These are phyloP conservation scores for Mesoligia furuncula DNA, from an alignment of 2,888 invertebrate species.

Conservation along the genomic window DNA sequence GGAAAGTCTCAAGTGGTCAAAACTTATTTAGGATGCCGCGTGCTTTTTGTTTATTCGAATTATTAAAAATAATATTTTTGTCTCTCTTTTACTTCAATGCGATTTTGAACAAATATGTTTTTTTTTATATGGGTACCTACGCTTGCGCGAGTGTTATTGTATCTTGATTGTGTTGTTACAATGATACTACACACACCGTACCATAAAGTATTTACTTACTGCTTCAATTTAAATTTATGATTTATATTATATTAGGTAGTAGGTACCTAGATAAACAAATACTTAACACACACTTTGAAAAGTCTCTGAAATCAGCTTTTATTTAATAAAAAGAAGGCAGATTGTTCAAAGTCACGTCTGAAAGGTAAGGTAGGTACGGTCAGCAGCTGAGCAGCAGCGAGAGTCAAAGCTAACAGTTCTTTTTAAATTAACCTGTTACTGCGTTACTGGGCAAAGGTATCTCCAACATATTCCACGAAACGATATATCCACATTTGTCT, in stretches of 20 bases:
- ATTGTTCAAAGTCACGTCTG: not conserved
- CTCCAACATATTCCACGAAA: not conserved
- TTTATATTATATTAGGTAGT: not conserved
- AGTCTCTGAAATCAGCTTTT: not conserved
- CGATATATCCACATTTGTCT: not conserved
- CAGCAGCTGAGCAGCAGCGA: not conserved
- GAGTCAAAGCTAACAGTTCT: not conserved
- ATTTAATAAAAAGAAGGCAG: not conserved
- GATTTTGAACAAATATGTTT: conserved; percentile 71
- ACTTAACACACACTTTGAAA: not conserved
- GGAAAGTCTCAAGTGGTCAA: conserved; percentile 70
- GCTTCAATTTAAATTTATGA: not conserved
- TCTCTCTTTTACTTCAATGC: conserved; percentile 74
- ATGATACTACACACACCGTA: not conserved
- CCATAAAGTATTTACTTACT: not conserved
- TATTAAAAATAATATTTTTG: conserved; percentile 72
- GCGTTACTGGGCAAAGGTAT: not conserved
- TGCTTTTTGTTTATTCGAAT: conserved; percentile 72
- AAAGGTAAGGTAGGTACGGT: not conserved
- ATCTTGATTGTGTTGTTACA: conserved; percentile 33
- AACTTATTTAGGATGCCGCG: conserved; percentile 49
- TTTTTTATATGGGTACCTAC: conserved; percentile 37
- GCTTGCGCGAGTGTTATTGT: conserved; percentile 50
- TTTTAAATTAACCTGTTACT: not conserved
- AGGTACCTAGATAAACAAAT: not conserved